These are phyloP conservation scores for Anguilla anguilla DNA, from an alignment of 2,797 vertebrate genomes.

Conservation along the genomic window DNA sequence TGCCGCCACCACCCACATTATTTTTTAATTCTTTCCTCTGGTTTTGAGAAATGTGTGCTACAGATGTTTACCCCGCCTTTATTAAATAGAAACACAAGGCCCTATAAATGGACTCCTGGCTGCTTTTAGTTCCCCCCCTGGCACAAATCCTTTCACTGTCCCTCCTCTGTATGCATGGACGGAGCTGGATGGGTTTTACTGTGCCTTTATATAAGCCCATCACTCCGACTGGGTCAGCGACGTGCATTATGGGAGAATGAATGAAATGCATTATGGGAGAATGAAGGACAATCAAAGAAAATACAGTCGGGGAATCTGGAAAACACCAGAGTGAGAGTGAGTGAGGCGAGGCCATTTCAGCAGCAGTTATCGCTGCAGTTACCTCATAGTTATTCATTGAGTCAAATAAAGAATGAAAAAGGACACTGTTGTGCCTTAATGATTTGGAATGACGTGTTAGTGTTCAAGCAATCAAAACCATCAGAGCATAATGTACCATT, in stretches of 20 bases:
- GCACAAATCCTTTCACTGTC: slow-evolving; percentile 65
- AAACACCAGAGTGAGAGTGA: not conserved
- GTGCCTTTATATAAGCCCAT: slow-evolving; percentile 53
- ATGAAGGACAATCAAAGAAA: not conserved
- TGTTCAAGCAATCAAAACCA: not conserved
- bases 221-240: slow-evolving; percentile 53
- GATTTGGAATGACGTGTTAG: not conserved
- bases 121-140: slow-evolving; percentile 59
- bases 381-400: not conserved
- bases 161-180: slow-evolving; percentile 44
- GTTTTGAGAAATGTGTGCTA: slow-evolving; percentile 72
- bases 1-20: slow-evolving; percentile 61
- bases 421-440: not conserved
- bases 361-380: not conserved
- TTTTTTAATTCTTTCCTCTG: slow-evolving; percentile 52
- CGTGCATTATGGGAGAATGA: slow-evolving; percentile 54
- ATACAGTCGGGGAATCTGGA: not conserved
- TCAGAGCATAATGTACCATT: not conserved
- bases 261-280: not conserved
- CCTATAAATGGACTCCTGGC: slow-evolving; percentile 69
- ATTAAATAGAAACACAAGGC: slow-evolving; percentile 70
- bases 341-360: not conserved
- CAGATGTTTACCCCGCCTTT: slow-evolving; percentile 76
- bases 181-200: slow-evolving; percentile 45
- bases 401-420: not conserved